These are phyloP conservation scores for Lottia gigantea DNA, from an alignment of 2,888 invertebrate genomes.

Conservation along the genomic window DNA sequence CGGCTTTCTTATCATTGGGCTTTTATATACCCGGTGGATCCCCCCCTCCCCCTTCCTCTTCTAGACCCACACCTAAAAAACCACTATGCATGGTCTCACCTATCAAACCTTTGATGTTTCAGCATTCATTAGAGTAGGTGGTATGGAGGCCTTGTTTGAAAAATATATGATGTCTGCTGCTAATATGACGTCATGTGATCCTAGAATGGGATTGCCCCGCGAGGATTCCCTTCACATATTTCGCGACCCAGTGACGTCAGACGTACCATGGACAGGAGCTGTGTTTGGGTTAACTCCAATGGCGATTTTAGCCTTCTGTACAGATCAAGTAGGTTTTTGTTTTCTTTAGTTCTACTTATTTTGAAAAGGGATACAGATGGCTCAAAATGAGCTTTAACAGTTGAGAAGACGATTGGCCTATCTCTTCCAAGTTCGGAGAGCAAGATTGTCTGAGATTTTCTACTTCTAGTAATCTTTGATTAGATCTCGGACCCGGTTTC, in stretches of 20 bases:
- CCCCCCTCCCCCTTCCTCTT: too few relatives aligned
- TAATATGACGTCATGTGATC: conserved; percentile 47
- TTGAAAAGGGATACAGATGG: too few relatives aligned
- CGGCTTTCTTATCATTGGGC: too few relatives aligned
- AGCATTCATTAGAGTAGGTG: conserved; percentile 67
- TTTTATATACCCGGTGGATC: too few relatives aligned
- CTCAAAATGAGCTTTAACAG: background rate
- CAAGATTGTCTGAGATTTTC: too few relatives aligned
- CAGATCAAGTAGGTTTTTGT: conserved; percentile 54
- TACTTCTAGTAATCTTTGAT: too few relatives aligned
- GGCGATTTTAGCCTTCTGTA: conserved; percentile 62
- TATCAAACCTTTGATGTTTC: background rate
- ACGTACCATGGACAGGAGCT: conserved; percentile 63
- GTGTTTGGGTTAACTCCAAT: conserved; percentile 58
- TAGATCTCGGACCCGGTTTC: too few relatives aligned
- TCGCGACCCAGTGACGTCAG: conserved; percentile 48
- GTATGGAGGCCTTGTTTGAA: conserved; percentile 66
- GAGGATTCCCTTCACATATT: conserved; percentile 55
- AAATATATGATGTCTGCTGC: conserved; percentile 66
- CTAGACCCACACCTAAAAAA: too few relatives aligned
- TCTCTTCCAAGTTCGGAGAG: too few relatives aligned
- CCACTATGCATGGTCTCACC: too few relatives aligned
- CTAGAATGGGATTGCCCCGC: conserved; percentile 47
- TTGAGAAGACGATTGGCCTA: too few relatives aligned
- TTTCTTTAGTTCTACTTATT: too few relatives aligned